phyloP scores from a whole-genome alignment of 2,888 invertebrate species.

The Tetragonisca angustula region DNA sequence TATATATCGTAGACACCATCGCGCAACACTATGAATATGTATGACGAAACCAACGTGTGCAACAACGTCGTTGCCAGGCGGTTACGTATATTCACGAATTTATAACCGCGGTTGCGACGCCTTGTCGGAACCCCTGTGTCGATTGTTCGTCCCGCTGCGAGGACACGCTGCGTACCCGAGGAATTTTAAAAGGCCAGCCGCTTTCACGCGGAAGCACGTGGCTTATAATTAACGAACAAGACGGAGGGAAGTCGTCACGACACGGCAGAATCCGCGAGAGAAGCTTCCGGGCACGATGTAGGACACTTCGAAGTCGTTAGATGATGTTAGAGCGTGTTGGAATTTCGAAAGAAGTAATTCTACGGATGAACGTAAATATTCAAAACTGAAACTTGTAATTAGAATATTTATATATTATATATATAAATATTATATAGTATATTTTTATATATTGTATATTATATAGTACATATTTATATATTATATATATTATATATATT shows the following conservation, averaged over 20 bases:
- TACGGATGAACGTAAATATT: too few species aligned
- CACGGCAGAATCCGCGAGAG: background rate
- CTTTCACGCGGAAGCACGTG: background rate
- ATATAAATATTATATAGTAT: too few species aligned
- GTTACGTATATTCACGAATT: conserved; percentile 74
- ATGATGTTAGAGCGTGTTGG: too few species aligned
- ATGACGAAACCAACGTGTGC: conserved; percentile 62
- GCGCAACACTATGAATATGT: conserved; percentile 69
- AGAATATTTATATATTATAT: too few species aligned
- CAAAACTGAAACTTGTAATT: too few species aligned
- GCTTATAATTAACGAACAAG: conserved; percentile 23
- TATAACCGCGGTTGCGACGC: conserved; percentile 59
- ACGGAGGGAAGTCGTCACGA: background rate
- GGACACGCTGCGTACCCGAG: conserved; percentile 23
- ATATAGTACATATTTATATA: too few species aligned
- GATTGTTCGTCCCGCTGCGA: conserved; percentile 52
- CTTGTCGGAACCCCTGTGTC: conserved; percentile 48
- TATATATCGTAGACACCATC: conserved; percentile 42
- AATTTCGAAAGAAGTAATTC: too few species aligned
- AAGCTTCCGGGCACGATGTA: background rate
- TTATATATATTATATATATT: too few species aligned
- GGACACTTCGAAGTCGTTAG: background rate
- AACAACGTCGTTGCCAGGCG: conserved; percentile 50
- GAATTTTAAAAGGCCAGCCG: conserved; percentile 17
- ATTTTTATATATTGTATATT: too few species aligned